These are phyloP conservation scores for Geodia barretti DNA, from an alignment of 37 sponge, comb jelly and placozoan genomes.

Conservation along the genomic window DNA sequence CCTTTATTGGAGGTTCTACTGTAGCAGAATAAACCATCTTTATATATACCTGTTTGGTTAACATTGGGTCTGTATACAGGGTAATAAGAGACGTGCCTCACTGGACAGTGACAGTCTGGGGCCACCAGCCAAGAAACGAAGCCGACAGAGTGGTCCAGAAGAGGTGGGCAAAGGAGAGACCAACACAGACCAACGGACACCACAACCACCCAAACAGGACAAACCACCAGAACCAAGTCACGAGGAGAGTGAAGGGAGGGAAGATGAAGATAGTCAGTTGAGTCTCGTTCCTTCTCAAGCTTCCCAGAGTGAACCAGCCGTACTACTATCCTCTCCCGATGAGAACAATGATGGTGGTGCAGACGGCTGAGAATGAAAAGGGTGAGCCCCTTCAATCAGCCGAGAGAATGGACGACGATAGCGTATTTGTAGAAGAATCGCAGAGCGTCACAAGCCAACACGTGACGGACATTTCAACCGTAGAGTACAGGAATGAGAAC, in stretches of 20 bases:
- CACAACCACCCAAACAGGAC: no score
- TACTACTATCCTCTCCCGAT: neutral
- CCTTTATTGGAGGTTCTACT: no score
- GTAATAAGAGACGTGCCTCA: neutral
- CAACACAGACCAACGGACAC: no score
- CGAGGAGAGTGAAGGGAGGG: neutral
- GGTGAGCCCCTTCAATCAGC: neutral
- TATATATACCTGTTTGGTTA: no score
- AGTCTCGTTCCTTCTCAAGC: neutral
- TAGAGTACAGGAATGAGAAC: no score
- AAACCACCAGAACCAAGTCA: no score
- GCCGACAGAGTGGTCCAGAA: neutral
- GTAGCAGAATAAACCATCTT: no score
- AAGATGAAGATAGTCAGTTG: neutral
- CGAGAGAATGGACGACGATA: neutral
- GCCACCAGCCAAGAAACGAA: neutral
- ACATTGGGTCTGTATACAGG: neutral
- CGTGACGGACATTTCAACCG: no score
- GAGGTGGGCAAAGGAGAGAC: neutral
- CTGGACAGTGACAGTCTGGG: neutral
- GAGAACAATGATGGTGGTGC: neutral
- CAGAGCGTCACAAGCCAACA: neutral
- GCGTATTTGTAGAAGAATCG: neutral
- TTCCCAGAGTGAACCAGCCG: neutral
- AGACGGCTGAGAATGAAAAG: no score